These are phyloP conservation scores for Ditylenchus weischeri DNA, from an alignment of 2,888 invertebrate genomes.

Conservation along the genomic window DNA sequence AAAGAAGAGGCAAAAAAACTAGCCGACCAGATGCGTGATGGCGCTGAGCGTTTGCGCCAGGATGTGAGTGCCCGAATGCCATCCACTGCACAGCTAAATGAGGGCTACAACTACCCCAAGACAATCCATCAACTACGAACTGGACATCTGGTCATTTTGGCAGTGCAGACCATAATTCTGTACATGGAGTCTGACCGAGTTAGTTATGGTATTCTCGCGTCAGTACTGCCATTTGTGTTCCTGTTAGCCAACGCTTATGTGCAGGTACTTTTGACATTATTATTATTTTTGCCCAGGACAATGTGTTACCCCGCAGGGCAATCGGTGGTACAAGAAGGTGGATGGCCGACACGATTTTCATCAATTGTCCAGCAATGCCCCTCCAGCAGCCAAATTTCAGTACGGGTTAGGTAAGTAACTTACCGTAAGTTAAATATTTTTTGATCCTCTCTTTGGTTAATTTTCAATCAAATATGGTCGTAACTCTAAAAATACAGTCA, in stretches of 20 bases:
- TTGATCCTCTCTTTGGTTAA: no score
- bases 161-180: conserved; percentile 27
- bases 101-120: conserved; percentile 19
- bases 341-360: conserved; percentile 37
- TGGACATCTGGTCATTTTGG: conserved; percentile 32
- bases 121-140: conserved; percentile 34
- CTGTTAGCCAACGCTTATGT: conserved; percentile 25
- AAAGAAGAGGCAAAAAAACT: conserved; percentile 26
- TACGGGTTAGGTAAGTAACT: conserved; percentile 29
- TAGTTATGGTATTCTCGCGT: conserved; percentile 17
- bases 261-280: neutral
- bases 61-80: conserved; percentile 20
- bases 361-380: conserved; percentile 20
- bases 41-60: conserved; percentile 24
- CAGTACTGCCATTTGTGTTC: conserved; percentile 33
- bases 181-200: conserved; percentile 28
- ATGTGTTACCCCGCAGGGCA: conserved; percentile 5
- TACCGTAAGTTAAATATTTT: neutral
- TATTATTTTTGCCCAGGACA: no score
- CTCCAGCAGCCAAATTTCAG: conserved; percentile 24
- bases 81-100: conserved; percentile 13
- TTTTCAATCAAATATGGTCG: no score
- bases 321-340: conserved; percentile 34
- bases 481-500: no score
- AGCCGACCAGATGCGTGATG: conserved; percentile 20